Conservation (phyloP, 1,140 invertebrate species). For the Drosophila lini region DNA sequence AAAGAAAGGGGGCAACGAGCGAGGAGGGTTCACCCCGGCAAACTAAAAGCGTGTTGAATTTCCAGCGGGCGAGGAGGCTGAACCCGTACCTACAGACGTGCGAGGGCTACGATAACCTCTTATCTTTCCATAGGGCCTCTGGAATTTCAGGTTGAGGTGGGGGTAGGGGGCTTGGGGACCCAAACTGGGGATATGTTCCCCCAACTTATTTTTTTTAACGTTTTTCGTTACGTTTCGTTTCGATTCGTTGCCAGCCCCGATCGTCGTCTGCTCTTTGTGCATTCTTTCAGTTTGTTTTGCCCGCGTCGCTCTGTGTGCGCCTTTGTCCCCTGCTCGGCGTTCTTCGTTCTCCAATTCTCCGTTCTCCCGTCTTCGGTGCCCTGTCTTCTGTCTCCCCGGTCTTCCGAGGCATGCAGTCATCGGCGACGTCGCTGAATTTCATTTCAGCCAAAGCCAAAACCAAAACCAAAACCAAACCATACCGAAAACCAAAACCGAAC, state of each 20-base stretch:
- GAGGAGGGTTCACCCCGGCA: neutral
- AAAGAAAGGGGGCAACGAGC: neutral
- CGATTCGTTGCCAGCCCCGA: constrained; percentile 53
- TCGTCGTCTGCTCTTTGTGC: constrained; percentile 73
- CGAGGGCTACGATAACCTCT: constrained; percentile 59
- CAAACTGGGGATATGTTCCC: constrained; percentile 44
- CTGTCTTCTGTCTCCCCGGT: constrained; percentile 33
- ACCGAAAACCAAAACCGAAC: constrained; percentile 31
- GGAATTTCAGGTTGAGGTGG: constrained; percentile 44
- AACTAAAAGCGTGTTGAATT: constrained; percentile 35
- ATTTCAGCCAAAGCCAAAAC: constrained; percentile 41
- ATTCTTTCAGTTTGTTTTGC: constrained; percentile 75
- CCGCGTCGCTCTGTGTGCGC: constrained; percentile 15
- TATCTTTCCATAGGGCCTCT: constrained; percentile 51
- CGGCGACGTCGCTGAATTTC: constrained; percentile 60
- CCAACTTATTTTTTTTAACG: constrained; percentile 29
- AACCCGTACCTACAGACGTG: constrained; percentile 11
- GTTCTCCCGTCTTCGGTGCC: constrained; percentile 34
- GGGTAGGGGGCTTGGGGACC: constrained; percentile 4
- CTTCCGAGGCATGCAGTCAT: constrained; percentile 73
- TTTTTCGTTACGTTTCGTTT: constrained; percentile 44
- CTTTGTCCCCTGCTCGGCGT: constrained; percentile 31
- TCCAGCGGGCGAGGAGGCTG: constrained; percentile 46
- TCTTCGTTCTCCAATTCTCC: constrained; percentile 45
- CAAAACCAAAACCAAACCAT: constrained; percentile 33